phyloP scores from a whole-genome alignment of 2,113 vertebrate genomes.

The Xiphophorus hellerii region DNA sequence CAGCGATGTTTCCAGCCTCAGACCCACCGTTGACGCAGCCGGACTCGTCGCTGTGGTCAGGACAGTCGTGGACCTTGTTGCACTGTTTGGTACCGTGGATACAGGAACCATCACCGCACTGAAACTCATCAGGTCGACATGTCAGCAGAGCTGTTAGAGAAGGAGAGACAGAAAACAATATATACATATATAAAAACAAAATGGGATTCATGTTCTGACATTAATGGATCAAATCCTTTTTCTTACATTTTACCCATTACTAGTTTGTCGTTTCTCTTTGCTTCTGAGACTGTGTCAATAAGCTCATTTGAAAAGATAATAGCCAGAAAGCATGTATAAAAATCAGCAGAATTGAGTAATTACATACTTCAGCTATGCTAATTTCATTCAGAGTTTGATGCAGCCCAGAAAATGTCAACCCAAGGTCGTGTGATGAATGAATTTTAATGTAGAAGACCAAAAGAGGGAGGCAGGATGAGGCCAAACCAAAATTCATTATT shows the following conservation, averaged over 20 bases:
- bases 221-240: not conserved
- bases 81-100: slow-evolving; percentile 92
- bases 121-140: slow-evolving; percentile 92
- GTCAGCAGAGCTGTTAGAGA: slow-evolving; percentile 84
- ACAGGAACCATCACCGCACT: slow-evolving; percentile 91
- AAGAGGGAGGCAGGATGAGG: slow-evolving; percentile 37
- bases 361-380: not conserved
- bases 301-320: not conserved
- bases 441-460: slow-evolving; percentile 56
- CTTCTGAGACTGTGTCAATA: not conserved
- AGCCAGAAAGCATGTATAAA: not conserved
- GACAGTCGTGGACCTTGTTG: slow-evolving; percentile 89
- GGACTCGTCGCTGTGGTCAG: slow-evolving; percentile 90
- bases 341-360: not conserved
- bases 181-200: not conserved
- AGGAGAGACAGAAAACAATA: not conserved
- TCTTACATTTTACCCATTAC: not conserved
- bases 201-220: not conserved
- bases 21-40: slow-evolving; percentile 90
- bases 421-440: slow-evolving; percentile 49
- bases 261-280: not conserved
- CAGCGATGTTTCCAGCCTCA: not conserved
- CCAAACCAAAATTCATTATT: slow-evolving; percentile 56
- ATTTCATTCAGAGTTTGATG: not conserved
- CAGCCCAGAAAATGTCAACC: slow-evolving; percentile 23